A percentile compares a stretch with the other conserved stretches of the same genome.
Evolutionary conservation across 2,797 vertebrate species (phyloP).

Genomic region (Ibycter americanus): DNA sequence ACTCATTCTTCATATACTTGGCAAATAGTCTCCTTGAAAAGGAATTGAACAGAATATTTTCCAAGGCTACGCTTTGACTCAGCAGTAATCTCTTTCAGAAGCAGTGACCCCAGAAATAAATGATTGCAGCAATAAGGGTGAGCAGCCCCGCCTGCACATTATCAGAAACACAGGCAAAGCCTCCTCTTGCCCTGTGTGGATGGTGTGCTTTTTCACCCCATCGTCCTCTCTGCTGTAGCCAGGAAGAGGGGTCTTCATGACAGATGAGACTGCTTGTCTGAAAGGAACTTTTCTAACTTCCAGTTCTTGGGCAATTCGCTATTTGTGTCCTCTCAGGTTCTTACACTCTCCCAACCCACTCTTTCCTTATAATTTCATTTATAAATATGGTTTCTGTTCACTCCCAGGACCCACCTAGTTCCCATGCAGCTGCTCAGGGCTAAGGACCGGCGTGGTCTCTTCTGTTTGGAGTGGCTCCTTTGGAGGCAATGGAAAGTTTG

Average conservation of each 20-base stretch:
- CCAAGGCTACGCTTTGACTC: neutral
- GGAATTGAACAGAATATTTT: neutral
- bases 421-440: neutral
- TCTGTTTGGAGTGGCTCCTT: neutral
- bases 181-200: neutral
- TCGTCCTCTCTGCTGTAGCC: fast-evolving
- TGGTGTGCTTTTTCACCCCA: fast-evolving
- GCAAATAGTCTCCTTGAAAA: neutral
- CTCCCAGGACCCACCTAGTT: neutral
- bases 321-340: neutral
- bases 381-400: neutral
- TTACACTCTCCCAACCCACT: neutral
- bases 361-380: neutral
- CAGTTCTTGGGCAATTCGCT: neutral
- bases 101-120: conserved; percentile 1
- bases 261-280: neutral
- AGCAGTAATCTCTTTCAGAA: neutral
- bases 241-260: neutral
- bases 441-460: neutral
- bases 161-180: neutral
- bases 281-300: neutral
- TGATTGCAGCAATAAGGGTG: neutral
- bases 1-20: neutral
- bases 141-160: neutral
- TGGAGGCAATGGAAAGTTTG: neutral